phyloP scores from a whole-genome alignment of 2,113 vertebrate genomes.

The Gavia stellata region DNA sequence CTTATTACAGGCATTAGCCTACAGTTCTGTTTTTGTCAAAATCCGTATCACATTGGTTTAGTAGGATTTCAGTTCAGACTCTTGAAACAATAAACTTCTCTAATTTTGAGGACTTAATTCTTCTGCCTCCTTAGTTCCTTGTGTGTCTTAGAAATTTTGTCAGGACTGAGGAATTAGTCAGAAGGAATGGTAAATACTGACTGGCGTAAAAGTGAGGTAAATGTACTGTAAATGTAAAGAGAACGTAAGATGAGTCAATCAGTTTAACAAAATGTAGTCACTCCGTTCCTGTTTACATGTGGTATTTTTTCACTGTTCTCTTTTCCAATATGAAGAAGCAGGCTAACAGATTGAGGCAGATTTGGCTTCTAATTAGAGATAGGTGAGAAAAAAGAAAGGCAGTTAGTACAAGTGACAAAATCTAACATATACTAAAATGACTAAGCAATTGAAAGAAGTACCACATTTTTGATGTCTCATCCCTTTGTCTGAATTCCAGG shows the following conservation, averaged over 20 bases:
- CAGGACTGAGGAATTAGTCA: not conserved
- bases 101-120: not conserved
- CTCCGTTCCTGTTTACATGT: not conserved
- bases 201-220: not conserved
- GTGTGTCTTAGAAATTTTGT: not conserved
- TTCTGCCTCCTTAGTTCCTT: not conserved
- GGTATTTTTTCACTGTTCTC: not conserved
- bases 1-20: not conserved
- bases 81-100: conserved; percentile 36
- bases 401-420: not conserved
- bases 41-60: not conserved
- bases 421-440: not conserved
- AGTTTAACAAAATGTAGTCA: not conserved
- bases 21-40: not conserved
- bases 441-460: not conserved
- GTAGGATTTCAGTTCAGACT: conserved; percentile 35
- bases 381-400: not conserved
- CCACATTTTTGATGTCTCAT: not conserved
- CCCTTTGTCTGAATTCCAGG: not conserved
- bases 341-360: not conserved
- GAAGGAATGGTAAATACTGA: not conserved
- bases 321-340: not conserved
- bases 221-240: not conserved
- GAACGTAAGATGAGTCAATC: not conserved
- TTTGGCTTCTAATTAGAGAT: not conserved